Evolutionary conservation across 2,113 vertebrate species (phyloP).

Genomic region (Microtus montanus): DNA sequence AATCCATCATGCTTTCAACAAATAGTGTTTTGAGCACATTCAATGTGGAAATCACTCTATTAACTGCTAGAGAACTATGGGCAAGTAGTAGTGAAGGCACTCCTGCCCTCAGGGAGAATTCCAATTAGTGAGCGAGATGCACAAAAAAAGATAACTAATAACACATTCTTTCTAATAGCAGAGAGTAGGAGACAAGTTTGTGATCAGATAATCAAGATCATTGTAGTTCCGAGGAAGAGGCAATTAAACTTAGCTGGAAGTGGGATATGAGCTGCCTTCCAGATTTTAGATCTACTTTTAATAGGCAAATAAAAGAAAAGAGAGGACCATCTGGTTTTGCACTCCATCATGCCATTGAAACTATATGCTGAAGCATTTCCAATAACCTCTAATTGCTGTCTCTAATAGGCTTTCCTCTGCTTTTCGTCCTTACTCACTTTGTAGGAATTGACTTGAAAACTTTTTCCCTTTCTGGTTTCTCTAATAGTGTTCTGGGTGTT

Average conservation of each 20-base stretch:
- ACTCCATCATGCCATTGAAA: conserved; percentile 7
- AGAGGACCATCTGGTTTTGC: conserved; percentile 53
- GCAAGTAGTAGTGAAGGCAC: not conserved
- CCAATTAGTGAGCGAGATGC: conserved; percentile 21
- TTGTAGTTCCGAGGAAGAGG: conserved; percentile 49
- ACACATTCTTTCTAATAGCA: conserved; percentile 36
- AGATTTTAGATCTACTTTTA: conserved; percentile 63
- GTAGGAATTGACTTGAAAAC: conserved; percentile 38
- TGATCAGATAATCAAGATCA: conserved; percentile 56
- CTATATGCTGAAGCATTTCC: not conserved
- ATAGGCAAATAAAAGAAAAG: conserved; percentile 57
- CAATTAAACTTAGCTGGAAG: conserved; percentile 59
- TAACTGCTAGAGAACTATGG: not conserved
- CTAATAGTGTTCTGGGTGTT: not conserved
- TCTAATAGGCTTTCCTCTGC: conserved; percentile 42
- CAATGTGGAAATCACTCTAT: not conserved
- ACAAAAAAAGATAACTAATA: conserved; percentile 41
- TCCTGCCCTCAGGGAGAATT: conserved; percentile 27
- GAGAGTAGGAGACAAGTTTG: conserved; percentile 42
- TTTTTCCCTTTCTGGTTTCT: not conserved
- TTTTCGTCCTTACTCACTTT: not conserved
- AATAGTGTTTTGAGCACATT: conserved; percentile 21
- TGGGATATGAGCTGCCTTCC: conserved; percentile 55
- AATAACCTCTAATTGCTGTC: conserved; percentile 49
- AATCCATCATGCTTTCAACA: not conserved